phyloP scores from a whole-genome alignment of 2,113 vertebrate genomes.

The Callospermophilus lateralis region DNA sequence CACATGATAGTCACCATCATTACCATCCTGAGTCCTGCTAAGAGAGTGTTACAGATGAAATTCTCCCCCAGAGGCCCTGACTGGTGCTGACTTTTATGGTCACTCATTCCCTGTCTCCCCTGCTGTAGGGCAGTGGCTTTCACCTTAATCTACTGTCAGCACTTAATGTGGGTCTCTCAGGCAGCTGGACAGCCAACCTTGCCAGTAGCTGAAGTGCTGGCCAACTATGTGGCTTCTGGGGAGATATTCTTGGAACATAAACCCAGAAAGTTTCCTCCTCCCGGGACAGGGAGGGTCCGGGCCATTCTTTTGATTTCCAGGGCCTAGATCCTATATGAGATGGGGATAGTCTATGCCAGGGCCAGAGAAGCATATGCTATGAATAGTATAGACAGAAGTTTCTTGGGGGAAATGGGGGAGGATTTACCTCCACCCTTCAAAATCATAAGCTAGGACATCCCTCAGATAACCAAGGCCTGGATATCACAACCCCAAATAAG shows the following conservation, averaged over 20 bases:
- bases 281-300: neutral
- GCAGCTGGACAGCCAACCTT: constrained; percentile 24
- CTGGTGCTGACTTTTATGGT: constrained; percentile 44
- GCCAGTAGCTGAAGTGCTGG: constrained; percentile 43
- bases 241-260: constrained; percentile 48
- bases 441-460: neutral
- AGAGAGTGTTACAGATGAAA: constrained; percentile 41
- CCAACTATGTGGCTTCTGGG: constrained; percentile 63
- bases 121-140: constrained; percentile 31
- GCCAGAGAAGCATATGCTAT: neutral
- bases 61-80: neutral
- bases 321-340: neutral
- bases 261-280: neutral
- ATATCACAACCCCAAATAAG: neutral
- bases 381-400: constrained; percentile 49
- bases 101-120: constrained; percentile 25
- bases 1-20: constrained; percentile 20
- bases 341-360: neutral
- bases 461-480: neutral
- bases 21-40: neutral
- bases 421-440: neutral
- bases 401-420: neutral
- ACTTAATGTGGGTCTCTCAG: constrained; percentile 51
- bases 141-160: constrained; percentile 63
- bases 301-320: constrained; percentile 11